Base-by-base conservation (phyloP, 1,140 invertebrate species). In the Glomeris maerens region DNA sequence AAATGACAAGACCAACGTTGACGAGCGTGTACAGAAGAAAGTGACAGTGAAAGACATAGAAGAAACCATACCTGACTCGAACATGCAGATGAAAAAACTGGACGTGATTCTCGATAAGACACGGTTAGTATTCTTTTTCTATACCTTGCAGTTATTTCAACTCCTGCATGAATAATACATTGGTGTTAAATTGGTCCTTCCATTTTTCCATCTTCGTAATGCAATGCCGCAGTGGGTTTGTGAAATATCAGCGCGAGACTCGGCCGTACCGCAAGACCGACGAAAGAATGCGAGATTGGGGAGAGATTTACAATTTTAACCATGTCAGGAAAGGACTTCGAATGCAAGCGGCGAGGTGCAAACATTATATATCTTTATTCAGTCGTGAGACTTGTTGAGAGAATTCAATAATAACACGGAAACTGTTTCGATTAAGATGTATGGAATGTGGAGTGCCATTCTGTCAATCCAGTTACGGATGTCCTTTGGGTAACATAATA, bases 401-500 rank as follows among this genome's bases (percentile, higher is more conserved):
- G 46, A 54, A 4, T 47, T 42, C 17, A 44, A 27, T 52, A 13
- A 44, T 13, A 56, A 4, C 29, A 50, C 23, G 1, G 45, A 31
- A 36, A 28, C 54, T 20, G 14, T 23, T 27, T 47, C 63, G 7
- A 49, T 20, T 26, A 46, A 69, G 71, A 13, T 99, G 95, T 67
- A 98, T 98, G 95, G 94, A 98, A 59, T 98, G 95, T 70, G 95
- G 95, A 23, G 91, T 98, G 23, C 95, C 95, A 5, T 98, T 98
- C 71, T 99, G 95, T 66, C 94, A 98, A 71, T 91, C 87, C 27
- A 83, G 84, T 57, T 85, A 96, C 63, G 94, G 93, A 44, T 98
- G 95, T 70, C 94, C 95, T 1, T 74, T 99, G 14, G 92, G 91
- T 39, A 98, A 98, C 65, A 94, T 98, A 50, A 97, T 99, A 62